Evolutionary conservation across 2,797 vertebrate species (phyloP), one percentile per base, ranked within the genome.

Genomic region (Gallirallus australis): DNA sequence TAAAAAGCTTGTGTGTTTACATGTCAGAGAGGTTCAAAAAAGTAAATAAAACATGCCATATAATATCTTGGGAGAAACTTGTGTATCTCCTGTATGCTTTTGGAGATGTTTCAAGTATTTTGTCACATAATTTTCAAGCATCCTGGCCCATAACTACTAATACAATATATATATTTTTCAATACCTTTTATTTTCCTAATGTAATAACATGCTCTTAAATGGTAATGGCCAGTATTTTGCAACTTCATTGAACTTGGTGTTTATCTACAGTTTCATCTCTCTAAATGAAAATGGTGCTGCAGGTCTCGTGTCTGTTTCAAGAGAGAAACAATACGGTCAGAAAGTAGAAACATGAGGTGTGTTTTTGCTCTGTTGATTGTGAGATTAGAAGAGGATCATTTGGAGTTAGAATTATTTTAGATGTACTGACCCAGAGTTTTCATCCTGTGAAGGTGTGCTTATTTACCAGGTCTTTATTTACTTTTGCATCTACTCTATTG

Each of bases 51-150:
- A 63, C 15, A 7, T 8, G 11, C 31, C 66, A 18, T 15, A 7
- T 70, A 57, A 4, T 73, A 33, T 17, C 40, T 87, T 83, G 18
- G 60, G 79, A 86, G 91, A 89, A 91, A 60, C 47, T n/a, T 35
- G 9, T 13, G 40, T 14, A 5, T 85, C 77, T 94, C 31, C 45
- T 90, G 2, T 52, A 15, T 93, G 40, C 37, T 78, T 95, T 45
- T 90, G 72, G 47, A 82, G 42, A n/a, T 60, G 39, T 77, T 95
- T 94, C 57, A 78, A 57, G 48, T 42, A 42, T 18, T 42, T 18
- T 42, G 37, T 40, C 39, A 40, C 39, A 15, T 14, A 40, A 40
- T 15, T 40, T 40, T 15, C 39, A 40, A 40, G 39, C 39, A 40
- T 40, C 11, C 28, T 90, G 12, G n/a, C 3, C 0, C 2, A 33